Conservation (phyloP, 1,140 invertebrate genomes). For the Drosophila neocordata region DNA sequence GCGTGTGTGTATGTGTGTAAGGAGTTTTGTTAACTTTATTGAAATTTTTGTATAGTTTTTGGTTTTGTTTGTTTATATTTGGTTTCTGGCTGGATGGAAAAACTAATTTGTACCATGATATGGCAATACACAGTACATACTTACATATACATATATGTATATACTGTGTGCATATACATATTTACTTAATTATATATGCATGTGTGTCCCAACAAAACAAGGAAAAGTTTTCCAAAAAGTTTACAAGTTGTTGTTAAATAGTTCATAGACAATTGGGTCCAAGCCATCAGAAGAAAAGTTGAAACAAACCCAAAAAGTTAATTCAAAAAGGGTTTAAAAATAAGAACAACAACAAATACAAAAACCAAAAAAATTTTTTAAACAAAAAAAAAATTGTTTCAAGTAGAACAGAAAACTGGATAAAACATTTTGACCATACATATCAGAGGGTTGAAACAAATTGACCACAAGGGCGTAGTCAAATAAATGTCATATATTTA, state of each 20-base stretch:
- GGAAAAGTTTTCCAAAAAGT: slow-evolving; percentile 7
- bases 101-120: slow-evolving; percentile 28
- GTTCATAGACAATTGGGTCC: slow-evolving; percentile 18
- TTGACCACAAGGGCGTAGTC: neutral
- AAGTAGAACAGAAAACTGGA: too few species aligned
- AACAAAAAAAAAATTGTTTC: too few species aligned
- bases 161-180: neutral
- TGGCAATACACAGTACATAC: slow-evolving; percentile 6
- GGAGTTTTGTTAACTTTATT: slow-evolving; percentile 48
- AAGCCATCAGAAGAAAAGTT: slow-evolving; percentile 14
- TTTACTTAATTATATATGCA: slow-evolving; percentile 13
- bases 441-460: too few species aligned
- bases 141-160: neutral
- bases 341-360: neutral
- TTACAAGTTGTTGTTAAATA: slow-evolving; percentile 9
- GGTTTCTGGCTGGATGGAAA: slow-evolving; percentile 20
- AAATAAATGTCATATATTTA: neutral
- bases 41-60: slow-evolving; percentile 54
- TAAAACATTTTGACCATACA: too few species aligned
- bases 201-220: slow-evolving; percentile 16
- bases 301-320: slow-evolving; percentile 11
- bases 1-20: neutral
- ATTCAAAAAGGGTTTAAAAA: slow-evolving; percentile 6
- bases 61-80: slow-evolving; percentile 44
- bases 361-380: neutral